Base-by-base conservation (phyloP, 2,113 vertebrate genomes). In the Gnathonemus longibarbis region DNA sequence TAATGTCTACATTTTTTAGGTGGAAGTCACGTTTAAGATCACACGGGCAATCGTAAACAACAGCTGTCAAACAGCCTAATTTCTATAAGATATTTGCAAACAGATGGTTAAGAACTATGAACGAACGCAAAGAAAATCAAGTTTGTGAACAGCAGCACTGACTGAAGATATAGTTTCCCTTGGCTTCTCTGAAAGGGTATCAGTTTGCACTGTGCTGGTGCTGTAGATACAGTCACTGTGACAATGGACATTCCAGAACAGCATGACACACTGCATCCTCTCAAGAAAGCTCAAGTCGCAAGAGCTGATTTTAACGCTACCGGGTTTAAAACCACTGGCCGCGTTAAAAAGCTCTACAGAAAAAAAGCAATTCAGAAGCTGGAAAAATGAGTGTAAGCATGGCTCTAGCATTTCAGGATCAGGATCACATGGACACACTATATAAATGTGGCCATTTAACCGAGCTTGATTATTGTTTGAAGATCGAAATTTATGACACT, bases 231-330 rank as follows among this genome's bases (percentile, higher is more conserved):
- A 88, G 52, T 77, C 70, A 90, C 8, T 90, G 45, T 89, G 24
- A 92, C 88, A 90, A 88, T 52, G 85, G 91, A 92, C 92, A 92
- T 91, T 95, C 95, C 87, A 94, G 97, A 98, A 98, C 97, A 98
- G 98, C 98, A 99, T 99, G 98, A 98, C 98, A 99, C 97, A 98
- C 97, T 97, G 97, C 96, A 97, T 95, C 96, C 96, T 94, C 94
- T 92, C 94, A 91, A 87, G 91, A 94, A 49, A 53, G 87, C 91
- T 88, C 89, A 88, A 88, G 86, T 31, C 11, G 50, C 31, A 88
- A 27, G 27, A 56, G 50, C 86, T 91, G 91, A 91, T 90, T 92
- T 87, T 88, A 89, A 45, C 90, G 90, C 92, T 62, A 56, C 88
- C 80, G 88, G 89, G 90, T 50, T 45, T 84, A 49, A 90, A 92